Base-by-base conservation (phyloP, 2,797 vertebrate species). In the Enteromius trimaculatus region DNA sequence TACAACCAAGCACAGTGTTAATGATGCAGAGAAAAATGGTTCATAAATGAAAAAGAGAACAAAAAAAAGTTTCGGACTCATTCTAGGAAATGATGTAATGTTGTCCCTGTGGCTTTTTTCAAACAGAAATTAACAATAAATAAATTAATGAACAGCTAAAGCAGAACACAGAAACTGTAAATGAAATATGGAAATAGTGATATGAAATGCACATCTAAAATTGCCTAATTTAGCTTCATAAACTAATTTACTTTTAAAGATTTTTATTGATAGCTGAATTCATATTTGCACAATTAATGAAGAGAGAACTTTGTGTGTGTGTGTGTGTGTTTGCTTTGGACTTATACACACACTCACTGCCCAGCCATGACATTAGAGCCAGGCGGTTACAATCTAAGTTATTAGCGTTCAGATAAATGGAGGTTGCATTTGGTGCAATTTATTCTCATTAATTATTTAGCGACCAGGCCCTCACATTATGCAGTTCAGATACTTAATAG, bases 401-500 rank as follows among this genome's bases (percentile, higher is more conserved):
- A 92, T 93, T 90, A 91, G 84, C 60, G 80, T 62, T 86, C 39
- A 84, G 88, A 92, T 92, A 92, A 93, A 92, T 90, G 91, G 82
- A 89, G 88, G 79, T 83, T 62, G 87, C 87, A 91, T 87, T 4
- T 93, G 87, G 89, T 91, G 91, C 94, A 95, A 93, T 95, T 92
- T 93, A 91, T 91, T 92, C 90, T 39, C 58, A 91, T 95, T 95
- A 96, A 96, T 97, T 95, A 97, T 97, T 94, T 95, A 96, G 90
- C 89, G 88, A 89, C 87, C 31, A 74, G 88, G 90, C 90, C 89
- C 86, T 92, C 94, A 95, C 94, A 95, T 96, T 95, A 95, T 94
- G 95, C 94, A 95, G 95, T 96, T 96, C 94, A 94, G 93, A 94
- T 95, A 92, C 95, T 96, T 96, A 96, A 96, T 96, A 96, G 96